Evolutionary conservation across 1,140 invertebrate genomes (phyloP).

Genomic region (Orius insidiosus): DNA sequence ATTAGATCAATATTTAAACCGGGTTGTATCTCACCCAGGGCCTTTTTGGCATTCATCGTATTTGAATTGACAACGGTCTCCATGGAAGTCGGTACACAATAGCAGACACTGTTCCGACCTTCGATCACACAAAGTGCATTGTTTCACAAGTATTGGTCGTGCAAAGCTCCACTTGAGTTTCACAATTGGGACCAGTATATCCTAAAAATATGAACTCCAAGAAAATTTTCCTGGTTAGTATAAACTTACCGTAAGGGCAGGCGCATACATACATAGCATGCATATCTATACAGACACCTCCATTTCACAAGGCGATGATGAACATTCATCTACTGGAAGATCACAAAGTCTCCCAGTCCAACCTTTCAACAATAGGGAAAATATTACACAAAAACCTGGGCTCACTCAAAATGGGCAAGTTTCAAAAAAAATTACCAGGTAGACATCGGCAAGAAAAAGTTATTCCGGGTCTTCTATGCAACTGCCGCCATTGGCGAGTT

Average conservation of each 20-base stretch:
- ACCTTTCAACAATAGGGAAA: no score
- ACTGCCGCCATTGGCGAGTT: constrained; percentile 49
- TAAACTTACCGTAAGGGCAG: constrained; percentile 56
- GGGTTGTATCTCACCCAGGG: constrained; percentile 31
- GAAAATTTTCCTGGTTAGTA: no score
- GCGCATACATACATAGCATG: constrained; percentile 68
- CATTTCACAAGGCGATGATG: constrained; percentile 65
- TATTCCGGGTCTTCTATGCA: constrained; percentile 61
- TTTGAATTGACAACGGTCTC: constrained; percentile 63
- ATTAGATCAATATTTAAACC: not conserved
- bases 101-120: constrained; percentile 52
- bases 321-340: constrained; percentile 63
- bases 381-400: no score
- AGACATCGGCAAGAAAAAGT: constrained; percentile 61
- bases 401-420: no score
- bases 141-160: constrained; percentile 55
- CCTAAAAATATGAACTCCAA: constrained; percentile 30
- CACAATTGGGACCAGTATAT: constrained; percentile 72
- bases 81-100: constrained; percentile 80
- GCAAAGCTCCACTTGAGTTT: constrained; percentile 41
- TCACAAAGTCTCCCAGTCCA: constrained; percentile 66
- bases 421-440: constrained; percentile 33
- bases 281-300: constrained; percentile 63
- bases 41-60: constrained; percentile 78
- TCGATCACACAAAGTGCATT: constrained; percentile 64